Evolutionary conservation across 2,888 invertebrate species (phyloP).

Genomic region (Cryptocephalus moraei): DNA sequence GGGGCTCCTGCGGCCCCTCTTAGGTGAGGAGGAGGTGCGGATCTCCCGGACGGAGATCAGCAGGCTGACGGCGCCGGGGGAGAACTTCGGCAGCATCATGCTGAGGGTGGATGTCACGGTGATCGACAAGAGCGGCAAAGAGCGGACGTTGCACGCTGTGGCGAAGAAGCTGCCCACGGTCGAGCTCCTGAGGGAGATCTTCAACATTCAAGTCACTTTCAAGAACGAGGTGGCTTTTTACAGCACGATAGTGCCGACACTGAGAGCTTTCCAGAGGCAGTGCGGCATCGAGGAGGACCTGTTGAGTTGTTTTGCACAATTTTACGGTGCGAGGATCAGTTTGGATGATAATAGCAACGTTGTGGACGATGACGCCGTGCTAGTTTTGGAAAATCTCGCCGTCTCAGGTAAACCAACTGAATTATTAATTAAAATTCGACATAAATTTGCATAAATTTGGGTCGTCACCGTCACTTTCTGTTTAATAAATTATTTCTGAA

Average conservation of each 20-base stretch:
- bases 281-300: conserved; percentile 34
- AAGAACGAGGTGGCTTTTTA: conserved; percentile 46
- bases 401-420: conserved; percentile 23
- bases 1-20: no score
- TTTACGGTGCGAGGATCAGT: conserved; percentile 43
- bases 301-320: conserved; percentile 40
- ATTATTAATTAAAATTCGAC: not conserved
- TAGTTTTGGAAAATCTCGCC: conserved; percentile 47
- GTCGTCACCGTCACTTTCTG: no score
- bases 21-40: no score
- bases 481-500: no score
- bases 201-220: conserved; percentile 44
- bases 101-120: conserved; percentile 34
- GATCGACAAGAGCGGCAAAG: not conserved
- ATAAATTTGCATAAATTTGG: no score
- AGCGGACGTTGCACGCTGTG: conserved; percentile 34
- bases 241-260: conserved; percentile 37
- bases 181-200: conserved; percentile 40
- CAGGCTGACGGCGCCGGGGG: conserved; percentile 42
- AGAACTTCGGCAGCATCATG: conserved; percentile 51
- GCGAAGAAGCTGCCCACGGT: conserved; percentile 48
- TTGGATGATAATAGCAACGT: conserved; percentile 25
- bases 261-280: conserved; percentile 40
- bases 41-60: not conserved
- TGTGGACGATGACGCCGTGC: conserved; percentile 44